phyloP scores from a whole-genome alignment of 2,888 invertebrate genomes.

The Pseudanteris insignis region DNA sequence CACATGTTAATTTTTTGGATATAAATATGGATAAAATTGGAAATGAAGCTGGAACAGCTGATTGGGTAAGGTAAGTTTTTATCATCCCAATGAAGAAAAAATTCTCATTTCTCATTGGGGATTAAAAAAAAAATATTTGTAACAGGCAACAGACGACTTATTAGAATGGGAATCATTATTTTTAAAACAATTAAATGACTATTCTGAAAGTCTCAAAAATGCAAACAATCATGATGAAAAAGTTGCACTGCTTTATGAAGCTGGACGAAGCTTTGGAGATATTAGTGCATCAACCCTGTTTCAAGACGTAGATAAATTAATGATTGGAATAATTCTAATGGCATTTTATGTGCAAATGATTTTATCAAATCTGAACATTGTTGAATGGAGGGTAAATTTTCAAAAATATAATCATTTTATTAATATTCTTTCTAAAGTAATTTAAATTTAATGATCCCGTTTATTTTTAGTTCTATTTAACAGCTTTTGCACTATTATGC shows the following conservation, averaged over 20 bases:
- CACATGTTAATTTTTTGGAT: slow-evolving; percentile 75
- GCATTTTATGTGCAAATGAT: slow-evolving; percentile 79
- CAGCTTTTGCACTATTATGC: slow-evolving; percentile 75
- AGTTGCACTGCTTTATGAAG: slow-evolving; percentile 55
- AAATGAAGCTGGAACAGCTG: slow-evolving; percentile 78
- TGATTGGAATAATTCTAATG: slow-evolving; percentile 76
- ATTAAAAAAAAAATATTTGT: no score
- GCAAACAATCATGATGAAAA: slow-evolving; percentile 30
- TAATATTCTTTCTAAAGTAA: slow-evolving; percentile 9
- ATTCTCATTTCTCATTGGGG: slow-evolving; percentile 1
- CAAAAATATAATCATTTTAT: no score
- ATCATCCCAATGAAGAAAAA: slow-evolving; percentile 12
- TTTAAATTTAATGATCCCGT: background rate
- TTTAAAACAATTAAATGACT: slow-evolving; percentile 49
- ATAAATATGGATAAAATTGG: slow-evolving; percentile 75
- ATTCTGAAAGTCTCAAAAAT: slow-evolving; percentile 44
- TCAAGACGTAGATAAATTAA: slow-evolving; percentile 76
- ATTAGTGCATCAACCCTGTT: slow-evolving; percentile 77
- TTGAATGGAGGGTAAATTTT: slow-evolving; percentile 78
- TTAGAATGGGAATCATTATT: slow-evolving; percentile 58
- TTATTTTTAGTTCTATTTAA: slow-evolving; percentile 70
- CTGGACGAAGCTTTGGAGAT: slow-evolving; percentile 76
- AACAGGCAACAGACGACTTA: slow-evolving; percentile 58
- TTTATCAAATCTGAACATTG: slow-evolving; percentile 78
- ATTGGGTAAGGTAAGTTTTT: slow-evolving; percentile 71